A percentile compares a stretch with the other conserved stretches of the same genome.
Evolutionary conservation across 2,113 vertebrate species (phyloP).

Genomic region (Oenanthe oenanthe): DNA sequence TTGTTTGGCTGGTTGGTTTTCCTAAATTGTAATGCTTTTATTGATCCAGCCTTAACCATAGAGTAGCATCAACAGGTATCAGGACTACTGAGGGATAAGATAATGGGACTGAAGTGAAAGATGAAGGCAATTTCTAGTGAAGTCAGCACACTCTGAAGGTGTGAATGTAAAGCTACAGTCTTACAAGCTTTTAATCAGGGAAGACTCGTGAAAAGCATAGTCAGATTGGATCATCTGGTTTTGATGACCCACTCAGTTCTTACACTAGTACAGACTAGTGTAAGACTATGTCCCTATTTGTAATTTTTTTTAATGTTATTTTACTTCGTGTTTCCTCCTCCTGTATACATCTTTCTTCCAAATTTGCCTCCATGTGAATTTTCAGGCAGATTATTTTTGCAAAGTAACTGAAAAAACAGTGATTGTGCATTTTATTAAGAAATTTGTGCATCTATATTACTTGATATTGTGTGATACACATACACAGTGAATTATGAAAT

Average conservation of each 20-base stretch:
- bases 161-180: background rate
- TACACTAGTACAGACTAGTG: background rate
- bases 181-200: background rate
- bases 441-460: background rate
- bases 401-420: background rate
- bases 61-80: background rate
- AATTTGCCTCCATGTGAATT: background rate
- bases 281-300: background rate
- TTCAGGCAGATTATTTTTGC: background rate
- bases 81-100: background rate
- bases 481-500: background rate
- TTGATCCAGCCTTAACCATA: background rate
- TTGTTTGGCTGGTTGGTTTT: background rate
- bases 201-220: background rate
- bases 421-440: background rate
- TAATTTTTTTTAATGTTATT: background rate
- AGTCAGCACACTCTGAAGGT: background rate
- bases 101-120: background rate
- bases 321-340: background rate
- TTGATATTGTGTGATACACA: background rate
- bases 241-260: background rate
- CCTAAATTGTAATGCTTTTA: background rate
- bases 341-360: background rate
- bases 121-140: background rate
- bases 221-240: background rate